These are phyloP conservation scores for Echinarachnius parma DNA, from an alignment of 53 echinoderm and acorn worm species.

Conservation along the genomic window DNA sequence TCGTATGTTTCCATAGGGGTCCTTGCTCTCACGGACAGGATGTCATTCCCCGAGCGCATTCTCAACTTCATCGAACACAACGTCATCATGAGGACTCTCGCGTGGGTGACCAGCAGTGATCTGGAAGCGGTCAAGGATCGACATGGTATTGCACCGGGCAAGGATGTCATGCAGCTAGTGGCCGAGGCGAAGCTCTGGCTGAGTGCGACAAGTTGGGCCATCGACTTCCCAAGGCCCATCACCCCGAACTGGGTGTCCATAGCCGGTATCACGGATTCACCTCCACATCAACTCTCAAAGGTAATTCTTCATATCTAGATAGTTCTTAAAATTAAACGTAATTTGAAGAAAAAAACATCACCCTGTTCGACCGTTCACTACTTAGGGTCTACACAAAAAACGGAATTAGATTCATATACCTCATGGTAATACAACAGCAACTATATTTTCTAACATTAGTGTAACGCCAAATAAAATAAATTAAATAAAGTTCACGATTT, in stretches of 20 bases:
- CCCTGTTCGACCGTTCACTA: too few relatives aligned
- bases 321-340: too few relatives aligned
- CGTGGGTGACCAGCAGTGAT: too few relatives aligned
- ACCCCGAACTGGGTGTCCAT: slow-evolving; percentile 26
- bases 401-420: too few relatives aligned
- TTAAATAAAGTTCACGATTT: too few relatives aligned
- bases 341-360: too few relatives aligned
- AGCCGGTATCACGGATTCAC: neutral
- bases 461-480: too few relatives aligned
- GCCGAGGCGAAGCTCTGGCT: slow-evolving; percentile 28
- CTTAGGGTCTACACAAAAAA: too few relatives aligned
- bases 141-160: slow-evolving; percentile 12
- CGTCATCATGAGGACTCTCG: neutral
- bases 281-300: neutral
- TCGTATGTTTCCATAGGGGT: slow-evolving; percentile 6
- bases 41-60: slow-evolving; percentile 20
- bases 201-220: slow-evolving; percentile 6
- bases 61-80: slow-evolving; percentile 3
- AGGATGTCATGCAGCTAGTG: neutral
- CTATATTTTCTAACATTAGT: too few relatives aligned
- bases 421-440: too few relatives aligned
- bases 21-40: neutral
- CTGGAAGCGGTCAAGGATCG: slow-evolving; percentile 3
- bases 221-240: slow-evolving; percentile 22
- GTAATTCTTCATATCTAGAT: too few relatives aligned